These are phyloP conservation scores for Phrynocephalus versicolor DNA, from an alignment of 2,113 vertebrate genomes.

Conservation along the genomic window DNA sequence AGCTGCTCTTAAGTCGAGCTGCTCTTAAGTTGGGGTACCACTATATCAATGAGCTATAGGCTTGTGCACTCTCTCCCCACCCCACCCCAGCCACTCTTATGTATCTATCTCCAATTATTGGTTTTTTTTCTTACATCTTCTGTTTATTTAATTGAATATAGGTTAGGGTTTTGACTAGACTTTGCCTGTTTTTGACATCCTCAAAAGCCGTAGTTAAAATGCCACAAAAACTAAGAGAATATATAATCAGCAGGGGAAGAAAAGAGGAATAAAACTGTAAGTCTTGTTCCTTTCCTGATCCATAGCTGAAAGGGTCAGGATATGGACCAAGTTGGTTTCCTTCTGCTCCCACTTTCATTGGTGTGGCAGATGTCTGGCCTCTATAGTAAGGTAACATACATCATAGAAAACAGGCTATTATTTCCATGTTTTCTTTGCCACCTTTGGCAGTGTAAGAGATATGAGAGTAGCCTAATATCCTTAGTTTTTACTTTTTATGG, in stretches of 20 bases:
- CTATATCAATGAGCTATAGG: not conserved
- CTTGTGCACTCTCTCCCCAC: not conserved
- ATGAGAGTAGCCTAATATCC: conserved; percentile 50
- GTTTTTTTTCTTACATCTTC: not conserved
- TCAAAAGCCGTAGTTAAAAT: not conserved
- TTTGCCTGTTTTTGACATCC: not conserved
- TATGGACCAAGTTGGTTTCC: not conserved
- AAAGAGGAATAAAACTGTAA: not conserved
- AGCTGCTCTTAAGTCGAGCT: too few relatives aligned
- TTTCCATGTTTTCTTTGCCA: conserved; percentile 54
- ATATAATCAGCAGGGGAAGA: not conserved
- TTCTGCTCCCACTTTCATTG: not conserved
- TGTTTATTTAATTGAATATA: not conserved
- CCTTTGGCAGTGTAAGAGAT: conserved; percentile 56
- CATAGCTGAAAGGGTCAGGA: not conserved
- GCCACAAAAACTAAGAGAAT: not conserved
- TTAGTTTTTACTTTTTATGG: conserved; percentile 67
- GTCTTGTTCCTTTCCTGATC: not conserved
- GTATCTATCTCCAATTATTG: not conserved
- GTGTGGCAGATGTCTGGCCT: conserved; percentile 32
- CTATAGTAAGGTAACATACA: conserved; percentile 42
- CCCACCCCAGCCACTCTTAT: too few relatives aligned
- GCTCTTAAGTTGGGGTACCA: not conserved
- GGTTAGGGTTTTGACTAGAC: not conserved
- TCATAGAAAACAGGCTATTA: conserved; percentile 37